A percentile compares a stretch with the other conserved stretches of the same genome.
Evolutionary conservation across 2,113 vertebrate species (phyloP).

Genomic region (Oriolus oriolus): DNA sequence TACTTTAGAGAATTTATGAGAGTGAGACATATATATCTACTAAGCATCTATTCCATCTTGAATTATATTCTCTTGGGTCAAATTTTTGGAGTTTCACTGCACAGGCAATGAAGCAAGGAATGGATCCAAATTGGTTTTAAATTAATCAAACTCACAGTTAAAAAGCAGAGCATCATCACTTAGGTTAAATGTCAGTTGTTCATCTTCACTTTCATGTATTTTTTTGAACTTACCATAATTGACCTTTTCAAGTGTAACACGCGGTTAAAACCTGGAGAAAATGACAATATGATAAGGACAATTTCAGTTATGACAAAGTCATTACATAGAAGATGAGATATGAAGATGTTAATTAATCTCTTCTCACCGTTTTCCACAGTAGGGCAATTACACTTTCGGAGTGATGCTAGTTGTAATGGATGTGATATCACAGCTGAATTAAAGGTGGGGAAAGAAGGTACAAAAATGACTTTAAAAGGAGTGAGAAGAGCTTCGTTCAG

Average conservation of each 20-base stretch:
- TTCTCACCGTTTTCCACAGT: neutral
- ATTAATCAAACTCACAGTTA: constrained; percentile 49
- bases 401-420: neutral
- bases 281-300: constrained; percentile 6
- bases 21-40: constrained; percentile 15
- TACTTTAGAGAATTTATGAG: constrained; percentile 18
- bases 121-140: constrained; percentile 57
- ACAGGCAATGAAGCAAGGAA: constrained; percentile 29
- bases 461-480: neutral
- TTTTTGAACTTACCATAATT: constrained; percentile 21
- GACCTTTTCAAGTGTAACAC: constrained; percentile 40
- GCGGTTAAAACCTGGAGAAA: constrained; percentile 9
- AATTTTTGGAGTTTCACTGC: neutral
- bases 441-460: neutral
- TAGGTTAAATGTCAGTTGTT: constrained; percentile 54
- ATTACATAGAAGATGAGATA: neutral
- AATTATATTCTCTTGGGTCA: constrained; percentile 42
- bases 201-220: constrained; percentile 10
- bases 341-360: constrained; percentile 30
- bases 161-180: constrained; percentile 33
- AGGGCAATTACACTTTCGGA: neutral
- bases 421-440: neutral
- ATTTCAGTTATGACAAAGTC: constrained; percentile 26
- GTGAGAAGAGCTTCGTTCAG: neutral
- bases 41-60: constrained; percentile 10